A percentile compares a stretch with the other conserved stretches of the same genome.
phyloP scores from a whole-genome alignment of 2,797 vertebrate species.

The Tauraco hartlaubi region DNA sequence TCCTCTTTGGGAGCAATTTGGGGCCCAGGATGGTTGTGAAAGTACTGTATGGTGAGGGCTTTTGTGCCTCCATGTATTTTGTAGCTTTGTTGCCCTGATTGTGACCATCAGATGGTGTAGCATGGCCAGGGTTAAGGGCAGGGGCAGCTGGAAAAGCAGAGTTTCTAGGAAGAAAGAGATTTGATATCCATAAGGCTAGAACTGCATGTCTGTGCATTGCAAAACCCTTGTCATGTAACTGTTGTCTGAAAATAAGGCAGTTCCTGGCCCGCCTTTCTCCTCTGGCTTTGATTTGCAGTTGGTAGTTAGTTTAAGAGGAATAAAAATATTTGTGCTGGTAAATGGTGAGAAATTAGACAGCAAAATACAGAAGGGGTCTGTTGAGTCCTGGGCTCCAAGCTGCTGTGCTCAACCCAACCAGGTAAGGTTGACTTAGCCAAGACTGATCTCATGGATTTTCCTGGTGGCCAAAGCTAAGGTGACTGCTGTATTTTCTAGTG shows the following conservation, averaged over 20 bases:
- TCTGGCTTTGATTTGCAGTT: background rate
- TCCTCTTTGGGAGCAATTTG: background rate
- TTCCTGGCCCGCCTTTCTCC: background rate
- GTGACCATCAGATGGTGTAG: background rate
- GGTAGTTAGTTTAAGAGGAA: background rate
- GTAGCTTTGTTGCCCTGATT: background rate
- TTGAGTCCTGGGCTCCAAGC: background rate
- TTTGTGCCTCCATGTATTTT: background rate
- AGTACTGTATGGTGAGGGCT: background rate
- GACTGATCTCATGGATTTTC: background rate
- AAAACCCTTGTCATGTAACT: background rate
- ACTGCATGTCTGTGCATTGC: background rate
- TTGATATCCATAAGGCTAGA: background rate
- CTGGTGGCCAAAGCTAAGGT: background rate
- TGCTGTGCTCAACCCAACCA: background rate
- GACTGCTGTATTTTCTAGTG: constrained; percentile 6
- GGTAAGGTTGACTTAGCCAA: background rate
- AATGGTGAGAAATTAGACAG: background rate
- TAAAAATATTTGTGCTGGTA: background rate
- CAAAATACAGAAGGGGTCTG: background rate
- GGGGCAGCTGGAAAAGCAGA: background rate
- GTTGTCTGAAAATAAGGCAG: background rate
- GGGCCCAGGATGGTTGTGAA: background rate
- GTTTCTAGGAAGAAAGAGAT: background rate
- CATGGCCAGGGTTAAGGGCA: background rate